These are phyloP conservation scores for Ischnus inquisitorius DNA, from an alignment of 2,888 invertebrate genomes.

Conservation along the genomic window DNA sequence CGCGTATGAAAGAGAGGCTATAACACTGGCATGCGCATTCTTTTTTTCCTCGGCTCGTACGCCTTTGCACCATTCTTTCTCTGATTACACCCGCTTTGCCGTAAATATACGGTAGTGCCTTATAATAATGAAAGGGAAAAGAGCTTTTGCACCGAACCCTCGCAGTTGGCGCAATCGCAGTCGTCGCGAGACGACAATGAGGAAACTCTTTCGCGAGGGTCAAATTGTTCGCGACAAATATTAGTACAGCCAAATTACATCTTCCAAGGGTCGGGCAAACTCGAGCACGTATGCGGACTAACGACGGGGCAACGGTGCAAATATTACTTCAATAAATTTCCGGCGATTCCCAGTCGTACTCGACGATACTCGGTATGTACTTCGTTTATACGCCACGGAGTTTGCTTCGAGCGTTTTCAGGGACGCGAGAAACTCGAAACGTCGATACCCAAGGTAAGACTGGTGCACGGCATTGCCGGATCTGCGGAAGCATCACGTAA, in stretches of 20 bases:
- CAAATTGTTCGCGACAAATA: neutral
- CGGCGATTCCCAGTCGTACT: neutral
- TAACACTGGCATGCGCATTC: slow-evolving; percentile 1
- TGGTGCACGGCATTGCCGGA: slow-evolving; percentile 32
- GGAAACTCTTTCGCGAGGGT: neutral
- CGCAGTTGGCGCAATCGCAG: slow-evolving; percentile 3
- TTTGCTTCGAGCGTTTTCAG: slow-evolving; percentile 28
- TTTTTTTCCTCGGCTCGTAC: slow-evolving; percentile 10
- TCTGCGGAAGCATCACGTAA: slow-evolving; percentile 50
- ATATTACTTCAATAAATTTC: slow-evolving; percentile 38
- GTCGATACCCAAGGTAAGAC: neutral
- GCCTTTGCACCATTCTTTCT: slow-evolving; percentile 31
- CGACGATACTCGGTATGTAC: neutral
- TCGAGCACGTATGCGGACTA: neutral
- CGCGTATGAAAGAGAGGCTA: slow-evolving; percentile 7
- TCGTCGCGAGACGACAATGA: slow-evolving; percentile 13
- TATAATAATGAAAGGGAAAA: slow-evolving; percentile 16
- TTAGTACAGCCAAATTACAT: neutral
- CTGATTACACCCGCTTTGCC: slow-evolving; percentile 15
- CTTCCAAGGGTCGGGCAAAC: neutral
- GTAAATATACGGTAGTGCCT: neutral
- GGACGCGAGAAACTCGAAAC: slow-evolving; percentile 7
- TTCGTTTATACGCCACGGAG: neutral
- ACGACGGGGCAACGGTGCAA: neutral
- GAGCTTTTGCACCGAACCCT: neutral